Evolutionary conservation across 2,113 vertebrate species (phyloP).

Genomic region (Xyrauchen texanus): DNA sequence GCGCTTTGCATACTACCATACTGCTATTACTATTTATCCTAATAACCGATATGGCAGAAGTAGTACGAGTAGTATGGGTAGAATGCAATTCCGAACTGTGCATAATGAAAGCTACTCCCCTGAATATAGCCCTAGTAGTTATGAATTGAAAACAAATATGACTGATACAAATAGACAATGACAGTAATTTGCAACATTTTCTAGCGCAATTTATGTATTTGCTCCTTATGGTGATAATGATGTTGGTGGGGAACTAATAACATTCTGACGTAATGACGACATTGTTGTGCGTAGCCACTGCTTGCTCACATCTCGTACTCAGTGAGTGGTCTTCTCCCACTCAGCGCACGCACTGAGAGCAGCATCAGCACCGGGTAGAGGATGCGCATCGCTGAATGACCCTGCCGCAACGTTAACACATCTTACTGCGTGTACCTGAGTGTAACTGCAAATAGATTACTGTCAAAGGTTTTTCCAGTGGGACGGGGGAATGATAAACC

Average conservation of each 20-base stretch:
- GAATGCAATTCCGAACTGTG: too few species aligned
- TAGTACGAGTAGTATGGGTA: too few species aligned
- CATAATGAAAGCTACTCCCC: too few species aligned
- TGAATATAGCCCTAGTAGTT: too few species aligned
- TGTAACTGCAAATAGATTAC: not conserved
- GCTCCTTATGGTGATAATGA: too few species aligned
- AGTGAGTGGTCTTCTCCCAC: not conserved
- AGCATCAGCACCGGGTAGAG: not conserved
- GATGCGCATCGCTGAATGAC: not conserved
- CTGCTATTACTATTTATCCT: not conserved
- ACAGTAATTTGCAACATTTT: too few species aligned
- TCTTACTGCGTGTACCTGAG: not conserved
- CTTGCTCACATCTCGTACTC: not conserved
- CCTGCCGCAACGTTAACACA: not conserved
- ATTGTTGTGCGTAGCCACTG: conserved; percentile 31
- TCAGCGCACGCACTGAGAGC: not conserved
- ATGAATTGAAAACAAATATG: too few species aligned
- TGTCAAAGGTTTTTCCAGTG: conserved; percentile 11
- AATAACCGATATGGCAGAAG: too few species aligned
- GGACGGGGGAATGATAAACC: conserved; percentile 64
- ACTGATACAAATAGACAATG: too few species aligned
- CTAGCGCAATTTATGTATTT: too few species aligned
- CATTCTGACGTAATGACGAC: conserved; percentile 60
- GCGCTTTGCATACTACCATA: not conserved
- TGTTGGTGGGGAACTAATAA: too few species aligned